phyloP scores from a whole-genome alignment of 2,797 vertebrate genomes.

The Strix occidentalis region DNA sequence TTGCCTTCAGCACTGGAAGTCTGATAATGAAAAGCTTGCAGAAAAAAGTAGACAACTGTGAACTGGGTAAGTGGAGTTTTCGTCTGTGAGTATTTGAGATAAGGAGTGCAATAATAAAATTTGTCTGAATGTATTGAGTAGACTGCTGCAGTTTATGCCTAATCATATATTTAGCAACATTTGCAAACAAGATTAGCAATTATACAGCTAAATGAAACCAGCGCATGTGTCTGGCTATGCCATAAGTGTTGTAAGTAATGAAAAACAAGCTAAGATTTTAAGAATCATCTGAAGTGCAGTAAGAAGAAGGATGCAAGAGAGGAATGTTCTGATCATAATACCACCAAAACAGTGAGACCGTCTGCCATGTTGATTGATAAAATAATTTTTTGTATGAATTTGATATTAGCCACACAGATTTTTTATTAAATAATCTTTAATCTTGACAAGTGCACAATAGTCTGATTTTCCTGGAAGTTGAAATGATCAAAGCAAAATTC shows the following conservation, averaged over 20 bases:
- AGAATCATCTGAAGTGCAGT: not conserved
- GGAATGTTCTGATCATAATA: not conserved
- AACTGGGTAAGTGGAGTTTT: not conserved
- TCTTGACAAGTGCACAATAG: accelerated
- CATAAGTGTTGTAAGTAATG: not conserved
- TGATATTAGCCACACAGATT: not conserved
- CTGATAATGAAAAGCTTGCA: not conserved
- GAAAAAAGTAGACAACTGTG: not conserved
- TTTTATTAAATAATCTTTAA: not conserved
- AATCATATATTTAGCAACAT: conserved; percentile 36
- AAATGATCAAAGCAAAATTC: not conserved
- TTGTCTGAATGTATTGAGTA: not conserved
- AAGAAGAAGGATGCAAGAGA: not conserved
- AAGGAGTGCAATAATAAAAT: conserved; percentile 19
- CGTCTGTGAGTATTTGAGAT: not conserved
- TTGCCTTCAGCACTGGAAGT: not conserved
- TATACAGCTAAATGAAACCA: conserved; percentile 4
- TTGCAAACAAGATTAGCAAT: conserved; percentile 30
- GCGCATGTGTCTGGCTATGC: not conserved
- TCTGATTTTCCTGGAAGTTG: not conserved
- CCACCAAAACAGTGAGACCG: not conserved
- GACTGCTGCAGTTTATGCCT: not conserved
- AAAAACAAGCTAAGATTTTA: not conserved
- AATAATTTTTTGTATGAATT: not conserved
- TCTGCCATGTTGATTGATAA: not conserved